These are phyloP conservation scores for Ceuthmochares aereus DNA, from an alignment of 2,113 vertebrate genomes.

Conservation along the genomic window DNA sequence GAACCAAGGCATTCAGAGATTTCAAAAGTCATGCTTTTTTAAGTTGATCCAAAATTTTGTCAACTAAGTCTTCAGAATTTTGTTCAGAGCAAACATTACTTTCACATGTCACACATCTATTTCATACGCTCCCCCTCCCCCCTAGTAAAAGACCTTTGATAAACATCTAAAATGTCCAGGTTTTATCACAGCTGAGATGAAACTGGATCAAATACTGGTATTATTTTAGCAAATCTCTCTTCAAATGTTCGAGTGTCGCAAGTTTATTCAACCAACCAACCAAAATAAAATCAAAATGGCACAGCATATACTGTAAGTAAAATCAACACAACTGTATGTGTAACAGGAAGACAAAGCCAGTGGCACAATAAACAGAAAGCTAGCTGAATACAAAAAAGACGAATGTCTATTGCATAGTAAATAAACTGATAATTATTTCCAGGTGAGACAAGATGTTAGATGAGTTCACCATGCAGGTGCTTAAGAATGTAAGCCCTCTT, in stretches of 20 bases:
- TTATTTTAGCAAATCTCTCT: slow-evolving; percentile 76
- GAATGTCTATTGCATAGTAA: slow-evolving; percentile 93
- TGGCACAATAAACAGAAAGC: slow-evolving; percentile 78
- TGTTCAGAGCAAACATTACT: slow-evolving; percentile 75
- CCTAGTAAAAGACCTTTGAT: slow-evolving; percentile 79
- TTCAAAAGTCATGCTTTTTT: slow-evolving; percentile 84
- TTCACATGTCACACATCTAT: slow-evolving; percentile 68
- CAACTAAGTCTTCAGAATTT: slow-evolving; percentile 80
- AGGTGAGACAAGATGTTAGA: slow-evolving; percentile 74
- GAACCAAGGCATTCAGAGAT: slow-evolving; percentile 86
- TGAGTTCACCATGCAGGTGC: slow-evolving; percentile 75
- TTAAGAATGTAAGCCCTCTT: slow-evolving; percentile 69
- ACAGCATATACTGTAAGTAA: slow-evolving; percentile 79
- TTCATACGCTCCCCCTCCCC: slow-evolving; percentile 61
- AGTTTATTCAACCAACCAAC: slow-evolving; percentile 82
- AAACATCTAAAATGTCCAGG: slow-evolving; percentile 82
- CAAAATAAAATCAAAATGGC: slow-evolving; percentile 78
- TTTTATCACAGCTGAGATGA: slow-evolving; percentile 82
- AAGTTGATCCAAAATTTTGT: slow-evolving; percentile 82
- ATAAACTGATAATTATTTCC: slow-evolving; percentile 81
- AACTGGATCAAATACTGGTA: slow-evolving; percentile 85
- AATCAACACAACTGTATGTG: slow-evolving; percentile 71
- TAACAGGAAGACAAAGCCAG: slow-evolving; percentile 84
- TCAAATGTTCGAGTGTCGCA: slow-evolving; percentile 84
- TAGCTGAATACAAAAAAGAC: slow-evolving; percentile 77